Evolutionary conservation across 1,140 invertebrate genomes (phyloP).

Genomic region (Himalopsyche phryganea): DNA sequence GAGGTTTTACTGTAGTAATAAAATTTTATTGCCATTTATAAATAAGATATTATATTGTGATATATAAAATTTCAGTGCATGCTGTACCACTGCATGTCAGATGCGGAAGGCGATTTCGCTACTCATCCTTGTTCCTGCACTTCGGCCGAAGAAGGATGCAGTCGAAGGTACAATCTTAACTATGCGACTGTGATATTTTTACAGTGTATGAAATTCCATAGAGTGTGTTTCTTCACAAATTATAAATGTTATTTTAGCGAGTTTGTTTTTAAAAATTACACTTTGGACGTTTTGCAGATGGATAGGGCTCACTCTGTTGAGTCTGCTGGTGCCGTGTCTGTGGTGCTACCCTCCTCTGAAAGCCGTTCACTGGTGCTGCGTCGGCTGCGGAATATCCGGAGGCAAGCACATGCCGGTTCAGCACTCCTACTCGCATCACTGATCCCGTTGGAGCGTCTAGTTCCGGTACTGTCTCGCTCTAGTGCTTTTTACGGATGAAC

Average conservation of each 20-base stretch:
- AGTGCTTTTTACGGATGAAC: too few relatives aligned
- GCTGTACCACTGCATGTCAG: conserved; percentile 90
- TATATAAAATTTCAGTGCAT: conserved; percentile 76
- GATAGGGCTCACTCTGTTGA: conserved; percentile 81
- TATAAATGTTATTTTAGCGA: too few relatives aligned
- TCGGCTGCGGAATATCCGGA: conserved; percentile 76
- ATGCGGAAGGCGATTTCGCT: conserved; percentile 76
- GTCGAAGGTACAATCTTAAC: conserved; percentile 46
- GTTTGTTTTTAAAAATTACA: too few relatives aligned
- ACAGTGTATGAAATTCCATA: too few relatives aligned
- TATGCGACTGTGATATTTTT: too few relatives aligned
- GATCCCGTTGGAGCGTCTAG: background rate
- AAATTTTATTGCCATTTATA: too few relatives aligned
- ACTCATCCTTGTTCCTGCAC: conserved; percentile 77
- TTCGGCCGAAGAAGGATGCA: conserved; percentile 54
- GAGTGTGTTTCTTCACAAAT: too few relatives aligned
- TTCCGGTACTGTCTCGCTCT: too few relatives aligned
- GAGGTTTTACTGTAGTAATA: too few relatives aligned
- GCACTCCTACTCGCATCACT: conserved; percentile 26
- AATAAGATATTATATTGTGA: too few relatives aligned
- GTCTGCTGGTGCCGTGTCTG: conserved; percentile 85
- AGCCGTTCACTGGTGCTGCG: conserved; percentile 78
- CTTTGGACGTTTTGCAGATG: conserved; percentile 54
- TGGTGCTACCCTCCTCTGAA: conserved; percentile 88
- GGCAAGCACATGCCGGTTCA: conserved; percentile 68